phyloP scores from a whole-genome alignment of 2,888 invertebrate species.

The Drosophila sordidula region DNA sequence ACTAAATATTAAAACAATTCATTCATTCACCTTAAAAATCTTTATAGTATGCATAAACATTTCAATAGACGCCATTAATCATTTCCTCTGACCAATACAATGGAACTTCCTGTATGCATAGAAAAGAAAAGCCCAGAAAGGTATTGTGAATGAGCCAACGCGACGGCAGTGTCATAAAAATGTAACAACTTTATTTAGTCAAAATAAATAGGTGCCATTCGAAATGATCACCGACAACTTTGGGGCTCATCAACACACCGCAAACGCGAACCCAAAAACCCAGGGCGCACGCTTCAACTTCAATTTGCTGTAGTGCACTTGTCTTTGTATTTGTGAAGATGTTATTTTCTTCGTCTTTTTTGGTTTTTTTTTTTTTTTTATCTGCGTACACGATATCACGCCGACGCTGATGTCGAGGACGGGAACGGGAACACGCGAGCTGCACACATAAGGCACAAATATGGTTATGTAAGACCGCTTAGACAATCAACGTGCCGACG shows the following conservation, averaged over 20 bases:
- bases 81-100: constrained; percentile 59
- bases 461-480: constrained; percentile 65
- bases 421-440: constrained; percentile 65
- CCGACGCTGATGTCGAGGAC: constrained; percentile 31
- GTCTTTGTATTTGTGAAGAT: constrained; percentile 32
- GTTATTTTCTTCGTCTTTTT: constrained; percentile 2
- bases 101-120: constrained; percentile 46
- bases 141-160: constrained; percentile 17
- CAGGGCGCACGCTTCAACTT: constrained; percentile 53
- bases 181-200: constrained; percentile 62
- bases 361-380: constrained; percentile 33
- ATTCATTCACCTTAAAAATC: not conserved
- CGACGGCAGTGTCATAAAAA: constrained; percentile 48
- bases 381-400: constrained; percentile 72
- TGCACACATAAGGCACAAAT: constrained; percentile 56
- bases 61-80: constrained; percentile 62
- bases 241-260: constrained; percentile 20
- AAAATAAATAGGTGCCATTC: constrained; percentile 39
- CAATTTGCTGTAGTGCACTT: constrained; percentile 52
- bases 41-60: constrained; percentile 24
- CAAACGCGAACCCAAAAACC: constrained; percentile 6
- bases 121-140: constrained; percentile 2
- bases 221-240: constrained; percentile 28
- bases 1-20: not conserved
- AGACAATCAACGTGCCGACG: constrained; percentile 53